These are phyloP conservation scores for Halictus ligatus DNA, from an alignment of 2,888 invertebrate genomes.

Conservation along the genomic window DNA sequence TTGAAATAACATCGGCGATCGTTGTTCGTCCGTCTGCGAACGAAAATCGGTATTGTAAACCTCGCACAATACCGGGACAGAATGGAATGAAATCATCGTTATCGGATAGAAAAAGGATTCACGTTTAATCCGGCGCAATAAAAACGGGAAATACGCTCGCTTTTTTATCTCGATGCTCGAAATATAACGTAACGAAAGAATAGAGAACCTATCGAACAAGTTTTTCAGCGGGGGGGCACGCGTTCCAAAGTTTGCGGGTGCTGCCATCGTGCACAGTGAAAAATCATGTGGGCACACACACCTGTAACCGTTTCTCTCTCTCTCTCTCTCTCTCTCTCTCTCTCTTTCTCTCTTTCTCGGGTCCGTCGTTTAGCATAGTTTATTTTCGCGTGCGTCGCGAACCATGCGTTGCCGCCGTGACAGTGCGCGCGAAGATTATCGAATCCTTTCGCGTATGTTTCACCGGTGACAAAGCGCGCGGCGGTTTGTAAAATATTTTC, in stretches of 20 bases:
- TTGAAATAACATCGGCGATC: constrained; percentile 35
- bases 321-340: not conserved
- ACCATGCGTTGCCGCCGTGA: not conserved
- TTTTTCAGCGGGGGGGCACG: not conserved
- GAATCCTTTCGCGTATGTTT: not conserved
- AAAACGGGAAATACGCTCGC: not conserved
- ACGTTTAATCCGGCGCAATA: constrained; percentile 2
- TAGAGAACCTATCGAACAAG: not conserved
- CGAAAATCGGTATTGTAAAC: constrained; percentile 36
- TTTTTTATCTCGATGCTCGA: not conserved
- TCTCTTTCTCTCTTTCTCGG: not conserved
- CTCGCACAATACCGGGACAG: not conserved
- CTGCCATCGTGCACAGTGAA: not conserved
- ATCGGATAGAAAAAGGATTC: constrained; percentile 10
- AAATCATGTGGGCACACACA: not conserved
- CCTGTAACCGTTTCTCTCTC: not conserved
- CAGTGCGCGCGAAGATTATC: constrained; percentile 4
- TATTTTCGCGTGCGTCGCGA: not conserved
- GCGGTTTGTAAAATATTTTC: not conserved
- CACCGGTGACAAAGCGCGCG: not conserved
- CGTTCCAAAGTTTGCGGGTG: not conserved
- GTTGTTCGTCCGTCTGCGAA: constrained; percentile 3
- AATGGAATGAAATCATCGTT: constrained; percentile 9
- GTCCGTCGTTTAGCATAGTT: not conserved
- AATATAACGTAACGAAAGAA: not conserved